Base-by-base conservation (phyloP, 2,888 invertebrate genomes). In the Leptinotarsa peninsularis region DNA sequence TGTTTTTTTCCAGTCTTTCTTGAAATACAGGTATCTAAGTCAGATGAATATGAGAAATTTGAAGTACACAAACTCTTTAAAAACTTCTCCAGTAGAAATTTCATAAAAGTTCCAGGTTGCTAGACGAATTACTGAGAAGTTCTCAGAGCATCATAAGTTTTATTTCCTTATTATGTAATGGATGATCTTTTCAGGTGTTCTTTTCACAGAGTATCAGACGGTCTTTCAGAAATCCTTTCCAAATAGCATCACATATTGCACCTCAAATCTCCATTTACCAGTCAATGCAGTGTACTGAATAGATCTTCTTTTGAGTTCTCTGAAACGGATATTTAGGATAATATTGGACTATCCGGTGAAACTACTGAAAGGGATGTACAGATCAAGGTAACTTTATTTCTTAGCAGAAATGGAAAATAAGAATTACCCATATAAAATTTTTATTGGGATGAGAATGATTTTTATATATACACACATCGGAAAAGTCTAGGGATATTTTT, bases 161-260 rank as follows among this genome's bases (percentile, higher is more conserved):
- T 43, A 63, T 63, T 43, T 63, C 43, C 63, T 63, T 63, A 63
- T 15, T 27, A 27, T 60, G 60, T 60, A 60, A 23, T 13, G 18
- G 4, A 15, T 13, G 63, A 63, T 63, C 63, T 63, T 63, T 63
- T 63, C 63, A 63, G 33, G 33, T 63, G 33, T 43, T 63, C n/a
- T n/a, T 63, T 33, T 63, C 63, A 43, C 63, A 13, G 15, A 43
- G 13, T 63, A 33, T 33, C n/a, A 63, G 43, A 17, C n/a, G 63
- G 43, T n/a, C 63, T 63, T 17, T 63, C 33, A 63, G 63, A 63
- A n/a, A 63, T 63, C 43, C 33, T 33, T 43, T 0, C 13, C 33
- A 17, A 43, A 63, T 43, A 5, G 63, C 43, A 63, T 63, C 63
- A 43, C 33, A 63, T 43, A 43, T 43, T 63, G 43, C 63, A 43